These are phyloP conservation scores for Ormyrus labotus DNA, from an alignment of 2,888 invertebrate species.

Conservation along the genomic window DNA sequence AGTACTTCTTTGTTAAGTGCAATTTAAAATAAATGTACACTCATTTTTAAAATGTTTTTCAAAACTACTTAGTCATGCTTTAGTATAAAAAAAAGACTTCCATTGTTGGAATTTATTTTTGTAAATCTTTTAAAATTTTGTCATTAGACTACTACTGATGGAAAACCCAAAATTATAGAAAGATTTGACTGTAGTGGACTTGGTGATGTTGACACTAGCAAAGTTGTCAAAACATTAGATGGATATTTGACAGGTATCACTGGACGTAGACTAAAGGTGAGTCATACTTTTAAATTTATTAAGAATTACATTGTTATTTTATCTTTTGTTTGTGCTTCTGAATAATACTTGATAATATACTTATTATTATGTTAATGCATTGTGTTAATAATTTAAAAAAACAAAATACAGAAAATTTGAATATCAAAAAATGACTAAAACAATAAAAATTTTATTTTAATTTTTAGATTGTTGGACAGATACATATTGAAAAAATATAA, in stretches of 20 bases:
- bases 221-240: constrained; percentile 82
- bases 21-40: neutral
- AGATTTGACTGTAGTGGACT: constrained; percentile 97
- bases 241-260: constrained; percentile 90
- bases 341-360: constrained; percentile 7
- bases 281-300: constrained; percentile 31
- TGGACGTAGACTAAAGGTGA: constrained; percentile 91
- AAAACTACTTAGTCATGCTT: constrained; percentile 40
- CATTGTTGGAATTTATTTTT: neutral
- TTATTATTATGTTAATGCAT: neutral
- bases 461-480: neutral
- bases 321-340: constrained; percentile 77
- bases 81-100: no score
- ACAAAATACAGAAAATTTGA: neutral
- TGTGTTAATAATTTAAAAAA: constrained; percentile 19
- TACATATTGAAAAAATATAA: constrained; percentile 3
- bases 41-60: constrained; percentile 5
- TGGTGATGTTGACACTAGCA: constrained; percentile 96
- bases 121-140: neutral
- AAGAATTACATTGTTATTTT: constrained; percentile 31
- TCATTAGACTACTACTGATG: constrained; percentile 88
- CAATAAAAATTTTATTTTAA: constrained; percentile 1
- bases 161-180: constrained; percentile 94
- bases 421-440: neutral
- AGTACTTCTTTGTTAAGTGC: neutral